These are phyloP conservation scores for Eptesicus fuscus DNA, from an alignment of 2,113 vertebrate genomes.

Conservation along the genomic window DNA sequence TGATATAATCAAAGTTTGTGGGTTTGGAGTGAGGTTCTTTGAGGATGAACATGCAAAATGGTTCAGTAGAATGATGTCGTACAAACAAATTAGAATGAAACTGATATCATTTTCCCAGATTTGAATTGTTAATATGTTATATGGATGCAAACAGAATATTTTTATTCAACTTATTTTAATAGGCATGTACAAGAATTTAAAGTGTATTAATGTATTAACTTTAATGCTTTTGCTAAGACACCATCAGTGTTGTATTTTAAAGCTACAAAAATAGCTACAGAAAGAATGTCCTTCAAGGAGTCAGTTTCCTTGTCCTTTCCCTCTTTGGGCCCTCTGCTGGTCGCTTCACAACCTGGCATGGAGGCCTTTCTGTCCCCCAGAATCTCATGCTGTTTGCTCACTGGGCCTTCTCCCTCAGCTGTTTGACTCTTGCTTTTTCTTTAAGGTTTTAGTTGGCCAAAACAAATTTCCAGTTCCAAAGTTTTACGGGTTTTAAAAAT, in stretches of 20 bases:
- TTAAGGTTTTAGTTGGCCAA: background rate
- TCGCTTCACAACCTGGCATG: background rate
- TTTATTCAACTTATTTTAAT: background rate
- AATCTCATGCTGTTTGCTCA: background rate
- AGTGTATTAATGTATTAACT: background rate
- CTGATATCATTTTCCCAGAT: background rate
- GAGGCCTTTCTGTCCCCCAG: background rate
- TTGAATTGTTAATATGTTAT: background rate
- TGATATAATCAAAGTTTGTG: background rate
- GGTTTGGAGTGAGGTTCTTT: background rate
- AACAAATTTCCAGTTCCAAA: background rate
- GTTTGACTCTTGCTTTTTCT: background rate
- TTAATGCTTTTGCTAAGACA: background rate
- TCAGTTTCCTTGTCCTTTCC: rapidly evolving
- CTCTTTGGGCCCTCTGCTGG: background rate
- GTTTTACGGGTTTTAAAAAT: background rate
- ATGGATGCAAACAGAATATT: background rate
- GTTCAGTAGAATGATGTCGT: background rate
- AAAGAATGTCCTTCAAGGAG: background rate
- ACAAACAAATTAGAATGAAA: background rate
- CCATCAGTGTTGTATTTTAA: background rate
- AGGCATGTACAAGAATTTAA: background rate
- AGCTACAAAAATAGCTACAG: background rate
- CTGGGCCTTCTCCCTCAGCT: background rate
- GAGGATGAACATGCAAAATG: background rate